Conservation (phyloP, 2,888 invertebrate genomes). For the Oxyteleia sp. region DNA sequence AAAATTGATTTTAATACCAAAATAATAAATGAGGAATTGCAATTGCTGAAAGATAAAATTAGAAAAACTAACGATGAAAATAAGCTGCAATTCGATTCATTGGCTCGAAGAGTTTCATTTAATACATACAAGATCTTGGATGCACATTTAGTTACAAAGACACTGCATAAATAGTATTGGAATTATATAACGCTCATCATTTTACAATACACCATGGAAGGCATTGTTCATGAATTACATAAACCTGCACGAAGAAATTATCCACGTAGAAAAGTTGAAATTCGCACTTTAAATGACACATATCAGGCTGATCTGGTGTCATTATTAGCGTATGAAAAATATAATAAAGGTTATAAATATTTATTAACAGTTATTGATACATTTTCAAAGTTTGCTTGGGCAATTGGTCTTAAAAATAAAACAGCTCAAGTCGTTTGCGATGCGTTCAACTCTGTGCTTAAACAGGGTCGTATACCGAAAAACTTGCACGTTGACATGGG, state of each 20-base stretch:
- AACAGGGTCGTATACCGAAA: constrained; percentile 31
- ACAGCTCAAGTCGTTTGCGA: constrained; percentile 69
- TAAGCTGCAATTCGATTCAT: too few relatives aligned
- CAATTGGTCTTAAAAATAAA: constrained; percentile 83
- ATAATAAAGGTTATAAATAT: constrained; percentile 82
- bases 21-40: too few relatives aligned
- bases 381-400: constrained; percentile 85
- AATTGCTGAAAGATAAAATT: too few relatives aligned
- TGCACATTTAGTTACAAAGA: too few relatives aligned
- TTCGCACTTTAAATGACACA: constrained; percentile 85
- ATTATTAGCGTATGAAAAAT: constrained; percentile 79
- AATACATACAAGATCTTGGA: too few relatives aligned
- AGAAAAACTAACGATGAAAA: too few relatives aligned
- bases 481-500: neutral
- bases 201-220: constrained; percentile 44
- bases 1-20: too few relatives aligned
- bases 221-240: constrained; percentile 82
- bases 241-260: constrained; percentile 84
- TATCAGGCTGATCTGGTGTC: constrained; percentile 87
- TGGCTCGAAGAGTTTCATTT: too few relatives aligned
- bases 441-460: constrained; percentile 68
- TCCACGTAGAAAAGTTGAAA: constrained; percentile 80
- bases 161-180: neutral
- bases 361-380: constrained; percentile 84
- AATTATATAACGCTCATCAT: too few relatives aligned